Base-by-base conservation (phyloP, 2,797 vertebrate genomes). In the Apodemus agrarius region DNA sequence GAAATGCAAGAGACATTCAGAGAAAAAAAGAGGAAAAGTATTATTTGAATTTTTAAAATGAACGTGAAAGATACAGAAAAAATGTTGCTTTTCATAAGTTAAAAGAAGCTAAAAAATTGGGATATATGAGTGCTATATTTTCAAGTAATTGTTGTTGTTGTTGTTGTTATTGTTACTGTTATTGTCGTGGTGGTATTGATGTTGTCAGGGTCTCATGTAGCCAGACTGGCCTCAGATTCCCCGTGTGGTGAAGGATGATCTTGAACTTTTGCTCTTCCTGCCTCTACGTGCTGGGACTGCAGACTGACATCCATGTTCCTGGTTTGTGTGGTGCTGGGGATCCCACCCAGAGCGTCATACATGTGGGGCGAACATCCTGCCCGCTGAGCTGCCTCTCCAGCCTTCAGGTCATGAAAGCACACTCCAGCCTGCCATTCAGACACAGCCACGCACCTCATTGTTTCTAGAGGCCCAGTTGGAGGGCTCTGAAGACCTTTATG, bases 21-120 rank as follows among this genome's bases (percentile, higher is more conserved):
- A 86, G 59, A 82, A 43, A 54, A 43, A 63, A 31, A 61, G 29
- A n/a, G 67, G 34, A 72, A 75, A 75, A 86, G 43, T 57, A 59
- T 91, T 81, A 59, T 83, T 96, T 96, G 95, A 91, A 82, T 87
- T 82, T 24, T 72, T 89, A 37, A 89, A 65, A 34, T 57, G 69
- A 65, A 87, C 90, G 46, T 86, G 69, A 96, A 37, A 82, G 61
- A 31, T 52, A 61, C 0, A 94, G 37, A 81, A 95, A 52, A 96
- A 96, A 81, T n/a, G 79, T 14, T 74, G 43, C 22, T 16, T 10
- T 97, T 97, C 34, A 46, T 49, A 75, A 94, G 61, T 54, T 49
- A 83, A 92, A 81, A 94, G 59, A 84, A 69, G 61, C 43, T 85
- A 49, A 85, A 81, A 86, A 26, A 54, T 72, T 74, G 14, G 14